Conservation (phyloP, 2,797 vertebrate species). For the Nannoperca obscura region DNA sequence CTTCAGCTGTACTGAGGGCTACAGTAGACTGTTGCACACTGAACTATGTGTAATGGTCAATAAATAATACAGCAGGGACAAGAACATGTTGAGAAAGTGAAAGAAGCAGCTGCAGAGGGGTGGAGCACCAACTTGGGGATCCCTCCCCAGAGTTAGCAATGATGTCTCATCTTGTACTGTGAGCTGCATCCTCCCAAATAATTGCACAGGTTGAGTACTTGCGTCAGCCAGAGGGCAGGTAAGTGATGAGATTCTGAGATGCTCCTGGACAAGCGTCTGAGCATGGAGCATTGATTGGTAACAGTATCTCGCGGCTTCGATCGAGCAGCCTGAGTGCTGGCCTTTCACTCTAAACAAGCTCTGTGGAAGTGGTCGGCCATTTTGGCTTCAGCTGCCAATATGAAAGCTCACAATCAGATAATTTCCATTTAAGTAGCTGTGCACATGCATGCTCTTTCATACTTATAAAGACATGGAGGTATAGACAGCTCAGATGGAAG, state of each 20-base stretch:
- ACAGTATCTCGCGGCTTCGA: conserved; percentile 62
- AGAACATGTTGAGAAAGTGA: conserved; percentile 55
- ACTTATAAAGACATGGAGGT: conserved; percentile 61
- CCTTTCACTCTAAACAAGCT: conserved; percentile 43
- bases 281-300: conserved; percentile 70
- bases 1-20: conserved; percentile 49
- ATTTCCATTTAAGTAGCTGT: conserved; percentile 57
- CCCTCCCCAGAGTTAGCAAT: conserved; percentile 46
- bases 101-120: conserved; percentile 45
- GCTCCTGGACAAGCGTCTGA: conserved; percentile 43
- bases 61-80: conserved; percentile 73
- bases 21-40: conserved; percentile 41
- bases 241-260: conserved; percentile 59
- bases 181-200: conserved; percentile 23
- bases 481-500: conserved; percentile 45
- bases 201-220: conserved; percentile 12
- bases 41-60: conserved; percentile 55
- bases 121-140: conserved; percentile 39
- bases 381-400: conserved; percentile 55
- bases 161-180: conserved; percentile 49
- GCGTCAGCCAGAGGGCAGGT: conserved; percentile 34
- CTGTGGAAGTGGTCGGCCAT: conserved; percentile 43
- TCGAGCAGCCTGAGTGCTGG: conserved; percentile 53
- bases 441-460: conserved; percentile 67
- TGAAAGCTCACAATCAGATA: conserved; percentile 64